A percentile compares a stretch with the other conserved stretches of the same genome.
Conservation (phyloP, 2,797 vertebrate genomes). For the Arctocebus calabarensis region DNA sequence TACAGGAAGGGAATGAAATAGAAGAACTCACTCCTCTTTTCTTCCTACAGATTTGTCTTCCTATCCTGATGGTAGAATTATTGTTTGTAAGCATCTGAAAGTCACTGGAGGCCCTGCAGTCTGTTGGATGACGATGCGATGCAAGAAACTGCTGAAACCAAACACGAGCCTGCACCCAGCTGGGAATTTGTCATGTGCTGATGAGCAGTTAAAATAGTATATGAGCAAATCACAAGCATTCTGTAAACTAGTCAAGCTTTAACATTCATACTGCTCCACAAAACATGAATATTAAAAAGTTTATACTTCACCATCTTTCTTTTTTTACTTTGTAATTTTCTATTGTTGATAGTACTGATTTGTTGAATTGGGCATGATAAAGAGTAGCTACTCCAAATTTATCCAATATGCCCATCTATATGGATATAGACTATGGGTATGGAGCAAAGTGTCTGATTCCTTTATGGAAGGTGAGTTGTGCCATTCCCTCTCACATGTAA, state of each 20-base stretch:
- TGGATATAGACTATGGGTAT: background rate
- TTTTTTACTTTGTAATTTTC: conserved; percentile 76
- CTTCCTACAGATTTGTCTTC: conserved; percentile 89
- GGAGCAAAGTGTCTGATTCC: background rate
- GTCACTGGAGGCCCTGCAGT: conserved; percentile 94
- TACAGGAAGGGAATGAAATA: conserved; percentile 90
- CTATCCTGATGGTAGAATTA: conserved; percentile 93
- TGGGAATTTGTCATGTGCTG: conserved; percentile 94
- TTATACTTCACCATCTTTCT: conserved; percentile 69
- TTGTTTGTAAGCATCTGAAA: conserved; percentile 96
- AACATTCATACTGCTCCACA: no score
- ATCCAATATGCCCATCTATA: background rate
- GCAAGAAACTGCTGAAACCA: conserved; percentile 93
- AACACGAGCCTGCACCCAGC: conserved; percentile 91
- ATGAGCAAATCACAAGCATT: conserved; percentile 96
- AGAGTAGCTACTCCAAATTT: conserved; percentile 47
- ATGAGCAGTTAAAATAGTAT: conserved; percentile 96
- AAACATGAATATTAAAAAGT: conserved; percentile 65
- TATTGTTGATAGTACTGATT: conserved; percentile 53
- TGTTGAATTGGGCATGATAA: conserved; percentile 47
- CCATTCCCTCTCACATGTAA: background rate
- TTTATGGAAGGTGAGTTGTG: background rate
- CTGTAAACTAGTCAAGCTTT: conserved; percentile 95
- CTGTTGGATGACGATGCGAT: conserved; percentile 92
- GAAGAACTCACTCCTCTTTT: conserved; percentile 88